Base-by-base conservation (phyloP, 2,113 vertebrate genomes). In the Festucalex cinctus region DNA sequence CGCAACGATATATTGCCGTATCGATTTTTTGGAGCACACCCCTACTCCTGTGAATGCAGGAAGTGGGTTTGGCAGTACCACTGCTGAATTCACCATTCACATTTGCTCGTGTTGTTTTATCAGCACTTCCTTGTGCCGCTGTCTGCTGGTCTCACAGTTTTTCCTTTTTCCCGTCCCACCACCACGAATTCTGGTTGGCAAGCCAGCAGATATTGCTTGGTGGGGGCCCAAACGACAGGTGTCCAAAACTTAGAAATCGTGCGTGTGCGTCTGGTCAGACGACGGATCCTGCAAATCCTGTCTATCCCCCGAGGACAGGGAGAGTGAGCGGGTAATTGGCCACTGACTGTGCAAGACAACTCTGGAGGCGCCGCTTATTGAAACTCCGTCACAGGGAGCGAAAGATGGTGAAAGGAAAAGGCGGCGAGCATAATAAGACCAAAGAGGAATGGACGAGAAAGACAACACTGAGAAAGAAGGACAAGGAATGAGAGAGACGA, bases 271-370 rank as follows among this genome's bases (percentile, higher is more conserved):
- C 64, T 43, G 77, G 65, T 83, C 73, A 63, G 43, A 74, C 77
- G 71, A 83, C 76, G 83, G 80, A 85, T 80, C 84, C 83, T 76
- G 81, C 81, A 87, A 88, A 88, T 89, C 84, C 88, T 69, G 84
- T 76, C 69, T 46, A 37, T 84, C n/a, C 86, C 82, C 86, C 43
- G 16, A 80, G 86, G 85, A 87, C 75, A 69, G 70, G 74, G 79
- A 78, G 82, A 85, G 84, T 76, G 81, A 85, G 83, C 84, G 83
- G 82, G 86, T 90, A 90, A 90, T 90, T 90, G 88, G 86, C 86
- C 85, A 80, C 88, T 85, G 84, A 86, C 86, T 81, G 88, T 80
- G 88, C 81, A 72, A 60, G 78, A 72, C 80, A 77, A 84, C 79
- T 85, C 81, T 77, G 83, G 81, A 84, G 85, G 81, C 76, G 39